Evolutionary conservation across 2,797 vertebrate species (phyloP), one percentile per base, ranked within the genome.

Genomic region (Erithacus rubecula): DNA sequence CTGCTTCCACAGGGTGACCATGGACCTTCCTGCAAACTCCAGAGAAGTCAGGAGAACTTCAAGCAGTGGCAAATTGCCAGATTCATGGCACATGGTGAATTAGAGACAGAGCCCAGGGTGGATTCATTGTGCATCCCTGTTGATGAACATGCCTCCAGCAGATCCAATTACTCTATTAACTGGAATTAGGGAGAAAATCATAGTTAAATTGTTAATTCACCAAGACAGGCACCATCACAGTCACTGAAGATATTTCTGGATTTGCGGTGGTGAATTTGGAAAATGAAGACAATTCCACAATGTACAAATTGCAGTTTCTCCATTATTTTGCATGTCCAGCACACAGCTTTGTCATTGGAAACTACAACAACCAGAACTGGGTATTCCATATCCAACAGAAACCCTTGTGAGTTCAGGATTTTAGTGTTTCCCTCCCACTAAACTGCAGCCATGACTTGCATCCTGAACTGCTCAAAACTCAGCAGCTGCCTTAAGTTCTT

Each of bases 61-160:
- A 70, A n/a, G 53, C 29, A 32, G n/a, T 0, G 1, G 34, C 0
- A 3, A 47, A 37, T 15, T 10, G 2, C 15, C 36, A 6, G 2
- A n/a, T 20, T 79, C 56, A 17, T 20, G 19, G 46, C 14, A 86
- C 0, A 0, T 36, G 55, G 36, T 51, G 30, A 53, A 62, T 22
- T 44, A 20, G 20, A 30, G 36, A 19, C 34, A 78, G 58, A 68
- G 58, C 69, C 44, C 69, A 37, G 39, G 64, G 41, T 2, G 3
- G 39, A 60, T 62, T 65, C 24, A 8, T 7, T 14, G 41, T 4
- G 14, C 59, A 64, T 26, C 53, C 26, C 10, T 17, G 59, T 9
- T 79, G 56, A 30, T 14, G 51, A 79, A 60, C 59, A 49, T 69
- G 62, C 37, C 32, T 93, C 55, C 82, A 69, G 74, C 27, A 67